Conservation (phyloP, 1,140 invertebrate species). For the Drosophila punjabiensis region DNA sequence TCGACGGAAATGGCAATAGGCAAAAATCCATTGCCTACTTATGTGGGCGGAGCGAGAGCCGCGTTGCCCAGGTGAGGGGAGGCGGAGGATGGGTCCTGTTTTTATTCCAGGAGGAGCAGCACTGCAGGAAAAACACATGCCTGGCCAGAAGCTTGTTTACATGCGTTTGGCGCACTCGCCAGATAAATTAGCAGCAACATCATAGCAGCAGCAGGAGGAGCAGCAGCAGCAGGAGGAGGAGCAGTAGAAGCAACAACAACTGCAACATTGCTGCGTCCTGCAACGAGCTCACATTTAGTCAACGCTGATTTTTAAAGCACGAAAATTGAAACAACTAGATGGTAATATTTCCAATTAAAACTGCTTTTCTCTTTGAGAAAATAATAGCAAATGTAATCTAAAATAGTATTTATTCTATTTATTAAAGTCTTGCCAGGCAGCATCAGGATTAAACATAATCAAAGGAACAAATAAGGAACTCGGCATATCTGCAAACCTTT, state of each 20-base stretch:
- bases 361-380: not conserved
- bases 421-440: not conserved
- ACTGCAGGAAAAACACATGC: slow-evolving; percentile 31
- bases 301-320: slow-evolving; percentile 27
- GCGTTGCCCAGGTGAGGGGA: not conserved
- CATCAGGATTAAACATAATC: not conserved
- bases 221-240: slow-evolving; percentile 1
- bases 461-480: not conserved
- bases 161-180: slow-evolving; percentile 76
- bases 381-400: not conserved
- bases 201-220: slow-evolving; percentile 2
- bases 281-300: slow-evolving; percentile 29
- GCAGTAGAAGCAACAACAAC: not conserved
- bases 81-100: not conserved
- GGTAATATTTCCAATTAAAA: not conserved
- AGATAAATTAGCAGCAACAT: slow-evolving; percentile 76
- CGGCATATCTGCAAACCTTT: not conserved
- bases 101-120: slow-evolving; percentile 4
- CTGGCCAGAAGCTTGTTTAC: slow-evolving; percentile 67
- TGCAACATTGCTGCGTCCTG: slow-evolving; percentile 15
- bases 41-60: slow-evolving; percentile 36
- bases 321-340: slow-evolving; percentile 27
- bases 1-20: slow-evolving; percentile 18
- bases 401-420: not conserved
- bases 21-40: slow-evolving; percentile 71